Conservation (phyloP, 2,888 invertebrate genomes). For the Diachrysia chrysitis region DNA sequence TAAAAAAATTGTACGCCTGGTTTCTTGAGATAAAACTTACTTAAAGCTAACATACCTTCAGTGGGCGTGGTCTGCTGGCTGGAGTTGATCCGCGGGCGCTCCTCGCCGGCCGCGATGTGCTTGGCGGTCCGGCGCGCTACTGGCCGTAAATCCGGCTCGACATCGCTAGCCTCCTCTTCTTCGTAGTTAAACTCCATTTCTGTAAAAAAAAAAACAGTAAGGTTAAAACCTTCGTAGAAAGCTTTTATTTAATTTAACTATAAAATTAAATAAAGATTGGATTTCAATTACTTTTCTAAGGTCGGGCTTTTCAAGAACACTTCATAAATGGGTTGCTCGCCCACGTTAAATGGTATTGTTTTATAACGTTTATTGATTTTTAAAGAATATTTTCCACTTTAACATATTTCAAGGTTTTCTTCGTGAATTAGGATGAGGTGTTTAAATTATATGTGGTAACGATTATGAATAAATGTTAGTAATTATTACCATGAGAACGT, state of each 20-base stretch:
- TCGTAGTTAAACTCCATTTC: slow-evolving; percentile 84
- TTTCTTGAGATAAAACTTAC: no score
- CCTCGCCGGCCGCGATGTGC: slow-evolving; percentile 91
- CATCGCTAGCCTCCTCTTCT: slow-evolving; percentile 82
- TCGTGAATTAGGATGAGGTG: no score
- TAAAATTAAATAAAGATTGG: background rate
- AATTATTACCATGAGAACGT: no score
- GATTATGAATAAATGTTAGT: no score
- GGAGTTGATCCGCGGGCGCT: slow-evolving; percentile 88
- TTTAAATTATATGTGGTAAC: no score
- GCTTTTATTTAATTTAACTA: background rate
- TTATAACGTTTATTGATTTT: background rate
- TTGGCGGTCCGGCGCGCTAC: slow-evolving; percentile 88
- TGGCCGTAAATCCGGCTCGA: slow-evolving; percentile 79
- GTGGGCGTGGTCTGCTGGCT: slow-evolving; percentile 87
- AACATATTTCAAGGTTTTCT: no score
- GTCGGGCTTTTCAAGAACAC: no score
- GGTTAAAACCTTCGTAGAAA: background rate
- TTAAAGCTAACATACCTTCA: slow-evolving; percentile 73
- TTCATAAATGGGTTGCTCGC: background rate
- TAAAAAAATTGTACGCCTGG: no score
- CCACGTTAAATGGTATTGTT: background rate
- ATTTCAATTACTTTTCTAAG: background rate
- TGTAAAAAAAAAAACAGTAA: slow-evolving; percentile 64
- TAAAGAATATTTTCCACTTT: background rate